Evolutionary conservation across 2,888 invertebrate genomes (phyloP).

Genomic region (Stomorhina lunata): DNA sequence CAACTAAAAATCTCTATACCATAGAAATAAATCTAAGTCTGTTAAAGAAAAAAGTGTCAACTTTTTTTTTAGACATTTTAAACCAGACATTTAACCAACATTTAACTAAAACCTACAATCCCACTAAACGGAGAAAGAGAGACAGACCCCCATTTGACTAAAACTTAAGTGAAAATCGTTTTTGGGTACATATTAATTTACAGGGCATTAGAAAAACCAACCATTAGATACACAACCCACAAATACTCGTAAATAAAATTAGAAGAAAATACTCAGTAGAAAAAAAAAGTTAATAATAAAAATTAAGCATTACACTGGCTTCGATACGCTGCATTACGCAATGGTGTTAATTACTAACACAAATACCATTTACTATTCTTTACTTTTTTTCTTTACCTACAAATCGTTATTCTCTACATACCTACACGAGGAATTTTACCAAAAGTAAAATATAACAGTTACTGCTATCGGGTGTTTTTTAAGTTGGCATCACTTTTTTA

Average conservation of each 20-base stretch:
- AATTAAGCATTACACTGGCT: conserved; percentile 75
- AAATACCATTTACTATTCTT: conserved; percentile 46
- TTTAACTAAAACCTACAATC: neutral
- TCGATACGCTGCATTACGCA: conserved; percentile 79
- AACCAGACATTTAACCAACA: too few species aligned
- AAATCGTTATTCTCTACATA: neutral
- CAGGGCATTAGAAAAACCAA: neutral
- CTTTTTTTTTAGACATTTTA: conserved; percentile 10
- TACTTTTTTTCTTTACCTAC: neutral
- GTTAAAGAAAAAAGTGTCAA: neutral
- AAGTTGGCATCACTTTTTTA: too few species aligned
- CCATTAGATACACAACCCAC: neutral
- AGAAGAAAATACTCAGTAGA: too few species aligned
- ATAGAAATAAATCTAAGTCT: neutral
- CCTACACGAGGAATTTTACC: neutral
- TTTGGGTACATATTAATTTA: too few species aligned
- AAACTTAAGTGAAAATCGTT: too few species aligned
- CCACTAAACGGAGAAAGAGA: neutral
- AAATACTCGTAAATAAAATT: neutral
- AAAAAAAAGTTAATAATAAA: conserved; percentile 30
- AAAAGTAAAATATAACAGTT: too few species aligned
- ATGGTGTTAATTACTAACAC: conserved; percentile 78
- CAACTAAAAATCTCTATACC: neutral
- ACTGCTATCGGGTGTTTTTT: too few species aligned
- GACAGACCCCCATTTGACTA: too few species aligned